Conservation (phyloP, 2,797 vertebrate genomes). For the Halcyon badia region DNA sequence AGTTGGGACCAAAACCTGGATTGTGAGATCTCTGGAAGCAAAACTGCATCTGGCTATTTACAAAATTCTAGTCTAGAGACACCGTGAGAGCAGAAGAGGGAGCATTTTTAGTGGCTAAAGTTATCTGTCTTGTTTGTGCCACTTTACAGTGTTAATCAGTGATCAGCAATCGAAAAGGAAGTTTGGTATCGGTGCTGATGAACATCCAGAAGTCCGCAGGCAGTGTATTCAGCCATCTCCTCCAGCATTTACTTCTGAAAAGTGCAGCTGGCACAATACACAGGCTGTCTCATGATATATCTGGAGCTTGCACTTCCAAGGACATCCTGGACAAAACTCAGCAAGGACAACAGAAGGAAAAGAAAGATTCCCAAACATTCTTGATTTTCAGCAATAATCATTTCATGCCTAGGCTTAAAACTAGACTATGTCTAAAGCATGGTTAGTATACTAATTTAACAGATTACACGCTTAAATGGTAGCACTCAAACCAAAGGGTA, state of each 20-base stretch:
- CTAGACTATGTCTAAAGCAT: neutral
- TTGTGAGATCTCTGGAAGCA: slow-evolving; percentile 50
- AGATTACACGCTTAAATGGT: neutral
- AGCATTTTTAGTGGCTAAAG: slow-evolving; percentile 32
- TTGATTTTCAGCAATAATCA: slow-evolving; percentile 25
- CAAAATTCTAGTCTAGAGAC: slow-evolving; percentile 41
- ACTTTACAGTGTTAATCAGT: neutral
- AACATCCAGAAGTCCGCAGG: neutral
- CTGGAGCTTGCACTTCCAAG: slow-evolving; percentile 42
- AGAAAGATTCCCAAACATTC: slow-evolving; percentile 12
- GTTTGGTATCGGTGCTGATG: slow-evolving; percentile 1
- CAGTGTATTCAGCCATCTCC: neutral
- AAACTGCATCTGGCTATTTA: slow-evolving; percentile 39
- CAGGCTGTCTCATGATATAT: slow-evolving; percentile 25
- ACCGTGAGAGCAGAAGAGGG: neutral
- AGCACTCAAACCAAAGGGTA: neutral
- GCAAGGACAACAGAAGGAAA: slow-evolving; percentile 2
- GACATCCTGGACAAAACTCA: slow-evolving; percentile 11
- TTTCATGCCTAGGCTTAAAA: slow-evolving; percentile 16
- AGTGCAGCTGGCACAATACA: slow-evolving; percentile 17
- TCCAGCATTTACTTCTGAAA: slow-evolving; percentile 27
- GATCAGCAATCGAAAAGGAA: neutral
- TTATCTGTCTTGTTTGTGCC: slow-evolving; percentile 42
- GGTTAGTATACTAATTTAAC: neutral
- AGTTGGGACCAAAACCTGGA: slow-evolving; percentile 19